These are phyloP conservation scores for Mionectes macconnelli DNA, from an alignment of 2,113 vertebrate genomes.

Conservation along the genomic window DNA sequence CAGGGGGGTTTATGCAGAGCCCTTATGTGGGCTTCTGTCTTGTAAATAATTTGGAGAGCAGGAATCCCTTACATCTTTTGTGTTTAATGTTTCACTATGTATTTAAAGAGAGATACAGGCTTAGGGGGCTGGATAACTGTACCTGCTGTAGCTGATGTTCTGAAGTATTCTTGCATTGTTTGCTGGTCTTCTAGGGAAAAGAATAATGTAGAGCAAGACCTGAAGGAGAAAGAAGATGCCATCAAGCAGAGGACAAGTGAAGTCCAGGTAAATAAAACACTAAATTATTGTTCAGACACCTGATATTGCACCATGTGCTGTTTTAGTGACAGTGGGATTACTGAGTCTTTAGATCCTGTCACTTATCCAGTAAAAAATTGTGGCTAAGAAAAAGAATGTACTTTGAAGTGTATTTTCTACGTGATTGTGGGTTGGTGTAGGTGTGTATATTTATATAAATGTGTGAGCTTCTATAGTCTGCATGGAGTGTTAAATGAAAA, in stretches of 20 bases:
- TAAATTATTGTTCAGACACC: neutral
- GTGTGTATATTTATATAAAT: neutral
- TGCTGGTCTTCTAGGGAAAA: constrained; percentile 98
- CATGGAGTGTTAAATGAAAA: neutral
- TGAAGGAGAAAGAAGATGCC: constrained; percentile 94
- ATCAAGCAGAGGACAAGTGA: constrained; percentile 89
- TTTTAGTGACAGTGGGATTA: neutral
- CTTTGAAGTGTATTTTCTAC: neutral
- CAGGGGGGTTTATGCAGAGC: constrained; percentile 56
- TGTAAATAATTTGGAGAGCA: constrained; percentile 70
- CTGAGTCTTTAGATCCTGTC: neutral
- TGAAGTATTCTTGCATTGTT: constrained; percentile 90
- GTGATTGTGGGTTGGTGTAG: neutral
- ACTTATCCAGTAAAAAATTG: neutral
- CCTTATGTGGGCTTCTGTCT: constrained; percentile 62
- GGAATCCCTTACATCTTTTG: constrained; percentile 55
- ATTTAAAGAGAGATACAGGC: constrained; percentile 82
- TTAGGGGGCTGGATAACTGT: constrained; percentile 81
- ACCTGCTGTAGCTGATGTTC: constrained; percentile 81
- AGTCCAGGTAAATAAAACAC: constrained; percentile 85
- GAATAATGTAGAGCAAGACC: constrained; percentile 91
- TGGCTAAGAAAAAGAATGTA: neutral
- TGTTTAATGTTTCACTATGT: constrained; percentile 80
- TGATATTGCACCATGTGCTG: neutral
- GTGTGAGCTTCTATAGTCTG: neutral